Base-by-base conservation (phyloP, 1,140 invertebrate species). In the Spodoptera litura region DNA sequence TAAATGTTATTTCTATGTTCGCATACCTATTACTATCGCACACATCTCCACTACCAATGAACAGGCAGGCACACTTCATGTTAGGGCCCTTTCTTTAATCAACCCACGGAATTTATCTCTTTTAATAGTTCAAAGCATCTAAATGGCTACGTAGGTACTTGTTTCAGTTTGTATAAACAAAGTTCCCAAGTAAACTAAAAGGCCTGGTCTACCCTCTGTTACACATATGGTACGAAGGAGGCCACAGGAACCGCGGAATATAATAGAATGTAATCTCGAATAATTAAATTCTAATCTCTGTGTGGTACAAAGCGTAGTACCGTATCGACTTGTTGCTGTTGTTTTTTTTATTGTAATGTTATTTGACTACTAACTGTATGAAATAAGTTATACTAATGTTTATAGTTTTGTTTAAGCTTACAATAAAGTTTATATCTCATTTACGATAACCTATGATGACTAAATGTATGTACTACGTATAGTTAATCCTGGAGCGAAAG, bases 201-300 rank as follows among this genome's bases (percentile, higher is more conserved):
- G 64, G 35, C 27, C 15, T n/a, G 38, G n/a, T 59, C 1, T 11
- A 56, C n/a, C 8, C 68, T 38, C 12, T 55, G n/a, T 55, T 15
- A 64, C 58, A 20, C 10, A 20, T 25, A 49, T 13, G 38, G 44
- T 5, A 56, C 35, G 31, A 38, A 13, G 25, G 55, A 73, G 71
- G 31, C 55, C 71, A 49, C 58, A 75, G 52, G 49, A 75, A 25
- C 44, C 49, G 27, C 58, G 53, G 44, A 75, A 53, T 31, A 58
- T 52, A 52, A 75, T 52, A 25, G 58, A 53, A 75, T 38, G 9
- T 64, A 75, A 75, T 75, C 59, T 53, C 58, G 25, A 62, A 49
- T 62, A 75, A 75, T 75, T 25, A 75, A 75, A 75, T 75, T 75
- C 27, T 75, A 75, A 75, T 75, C 73, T 75, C 59, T 51, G 62